Percentiles rank a stretch among this genome's conserved stretches.
These are phyloP conservation scores for Drosophila tanythrix DNA, from an alignment of 2,888 invertebrate genomes.

Conservation along the genomic window DNA sequence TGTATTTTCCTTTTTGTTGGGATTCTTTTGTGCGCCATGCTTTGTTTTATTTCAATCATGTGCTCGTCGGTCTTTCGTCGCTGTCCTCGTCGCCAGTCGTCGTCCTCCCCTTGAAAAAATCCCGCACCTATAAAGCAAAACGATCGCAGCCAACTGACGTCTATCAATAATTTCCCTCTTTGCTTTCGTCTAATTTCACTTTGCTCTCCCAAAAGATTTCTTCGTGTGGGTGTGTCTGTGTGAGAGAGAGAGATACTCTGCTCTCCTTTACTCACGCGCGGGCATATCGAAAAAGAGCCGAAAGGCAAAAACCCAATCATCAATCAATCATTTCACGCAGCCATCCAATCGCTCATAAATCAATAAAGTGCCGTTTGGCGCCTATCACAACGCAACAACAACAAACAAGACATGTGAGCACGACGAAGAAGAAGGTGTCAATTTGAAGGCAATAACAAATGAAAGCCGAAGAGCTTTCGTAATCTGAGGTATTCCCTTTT, in stretches of 20 bases:
- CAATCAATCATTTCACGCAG: conserved; percentile 61
- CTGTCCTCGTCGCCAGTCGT: conserved; percentile 12
- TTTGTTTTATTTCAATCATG: conserved; percentile 74
- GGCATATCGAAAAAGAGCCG: conserved; percentile 46
- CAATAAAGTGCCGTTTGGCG: conserved; percentile 69
- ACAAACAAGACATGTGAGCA: conserved; percentile 26
- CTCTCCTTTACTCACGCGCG: conserved; percentile 38
- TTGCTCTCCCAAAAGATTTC: conserved; percentile 4
- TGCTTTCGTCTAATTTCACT: conserved; percentile 23
- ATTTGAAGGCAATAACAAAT: conserved; percentile 32
- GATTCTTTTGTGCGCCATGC: conserved; percentile 52
- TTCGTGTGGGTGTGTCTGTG: not conserved
- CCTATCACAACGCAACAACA: conserved; percentile 61
- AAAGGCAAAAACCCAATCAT: conserved; percentile 70
- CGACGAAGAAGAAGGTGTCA: conserved; percentile 48
- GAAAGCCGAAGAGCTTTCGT: conserved; percentile 22
- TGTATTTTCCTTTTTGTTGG: conserved; percentile 52
- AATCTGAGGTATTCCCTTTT: conserved; percentile 74
- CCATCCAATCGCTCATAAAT: conserved; percentile 56
- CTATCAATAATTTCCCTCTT: conserved; percentile 68
- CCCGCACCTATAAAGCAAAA: not conserved
- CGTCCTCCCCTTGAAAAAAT: conserved; percentile 17
- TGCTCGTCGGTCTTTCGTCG: conserved; percentile 62
- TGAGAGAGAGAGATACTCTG: not conserved
- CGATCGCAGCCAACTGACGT: conserved; percentile 70